Evolutionary conservation across 2,113 vertebrate genomes (phyloP), one percentile per base, ranked within the genome.

Genomic region (Quiscalus mexicanus): DNA sequence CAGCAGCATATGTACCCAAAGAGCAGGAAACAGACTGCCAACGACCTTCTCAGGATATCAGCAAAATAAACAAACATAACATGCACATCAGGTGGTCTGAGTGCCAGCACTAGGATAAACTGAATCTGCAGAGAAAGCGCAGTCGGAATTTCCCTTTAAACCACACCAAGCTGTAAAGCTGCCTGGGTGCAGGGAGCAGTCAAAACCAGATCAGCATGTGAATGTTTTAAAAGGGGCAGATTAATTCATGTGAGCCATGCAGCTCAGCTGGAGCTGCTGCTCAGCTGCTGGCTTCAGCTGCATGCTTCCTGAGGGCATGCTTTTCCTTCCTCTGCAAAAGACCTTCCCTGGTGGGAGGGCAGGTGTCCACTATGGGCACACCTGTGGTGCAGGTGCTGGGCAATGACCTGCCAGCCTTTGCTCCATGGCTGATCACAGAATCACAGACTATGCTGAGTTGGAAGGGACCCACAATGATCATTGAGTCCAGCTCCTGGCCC

Each of bases 11-110:
- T 79, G 30, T 49, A 88, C n/a, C 63, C 30, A 73, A 82, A 87
- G 73, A 92, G 69, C 69, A 86, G 70, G 74, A 73, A 94, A 85
- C 84, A 94, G 71, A 79, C 75, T 95, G 82, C 87, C 92, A 95
- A 90, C 18, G 15, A 90, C 75, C 47, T 91, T 88, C 82, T 58
- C 76, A 47, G 88, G 85, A 47, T 80, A 93, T 49, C 95, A 88
- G 59, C 87, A 90, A 90, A 90, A 93, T 37, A 88, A 95, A 84
- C 93, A 95, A 88, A 80, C 82, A 78, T 75, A 90, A 70, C 35
- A 16, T 3, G 39, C 79, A 81, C 85, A 88, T 90, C 90, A 95
- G 93, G 95, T 93, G 94, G 90, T 90, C 90, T 73, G 79, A 89
- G 64, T 55, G 68, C 89, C 91, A 78, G 68, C 8, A 3, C 52